Conservation (phyloP, 2,888 invertebrate genomes). For the Dermolepida albohirtum region DNA sequence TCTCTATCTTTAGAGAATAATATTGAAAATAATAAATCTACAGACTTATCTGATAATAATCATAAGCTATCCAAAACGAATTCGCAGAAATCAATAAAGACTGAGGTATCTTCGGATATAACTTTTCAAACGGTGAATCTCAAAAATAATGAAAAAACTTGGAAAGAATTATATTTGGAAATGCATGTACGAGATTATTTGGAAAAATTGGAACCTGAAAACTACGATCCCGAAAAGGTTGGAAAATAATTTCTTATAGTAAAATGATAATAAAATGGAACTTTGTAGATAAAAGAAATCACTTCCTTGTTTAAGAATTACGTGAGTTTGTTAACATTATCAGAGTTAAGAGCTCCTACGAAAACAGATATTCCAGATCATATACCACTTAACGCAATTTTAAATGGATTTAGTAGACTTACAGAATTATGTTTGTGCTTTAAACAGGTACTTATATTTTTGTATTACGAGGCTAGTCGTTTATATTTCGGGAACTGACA, state of each 20-base stretch:
- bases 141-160: conserved; percentile 47
- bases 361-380: conserved; percentile 51
- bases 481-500: too few relatives aligned
- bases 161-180: conserved; percentile 60
- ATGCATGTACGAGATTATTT: conserved; percentile 58
- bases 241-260: neutral
- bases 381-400: conserved; percentile 57
- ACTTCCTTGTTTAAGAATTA: conserved; percentile 56
- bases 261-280: neutral
- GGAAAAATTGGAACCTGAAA: conserved; percentile 59
- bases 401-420: conserved; percentile 56
- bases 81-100: conserved; percentile 23
- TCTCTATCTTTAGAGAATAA: neutral
- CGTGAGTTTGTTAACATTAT: conserved; percentile 53
- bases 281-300: conserved; percentile 57
- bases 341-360: conserved; percentile 52
- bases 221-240: conserved; percentile 59
- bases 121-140: neutral
- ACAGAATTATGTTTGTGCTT: conserved; percentile 58
- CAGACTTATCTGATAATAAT: neutral
- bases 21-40: neutral
- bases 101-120: conserved; percentile 1
- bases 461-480: too few relatives aligned
- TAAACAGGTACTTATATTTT: conserved; percentile 55
- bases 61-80: conserved; percentile 5